phyloP scores from a whole-genome alignment of 2,888 invertebrate species.

The Drosophila siamana region DNA sequence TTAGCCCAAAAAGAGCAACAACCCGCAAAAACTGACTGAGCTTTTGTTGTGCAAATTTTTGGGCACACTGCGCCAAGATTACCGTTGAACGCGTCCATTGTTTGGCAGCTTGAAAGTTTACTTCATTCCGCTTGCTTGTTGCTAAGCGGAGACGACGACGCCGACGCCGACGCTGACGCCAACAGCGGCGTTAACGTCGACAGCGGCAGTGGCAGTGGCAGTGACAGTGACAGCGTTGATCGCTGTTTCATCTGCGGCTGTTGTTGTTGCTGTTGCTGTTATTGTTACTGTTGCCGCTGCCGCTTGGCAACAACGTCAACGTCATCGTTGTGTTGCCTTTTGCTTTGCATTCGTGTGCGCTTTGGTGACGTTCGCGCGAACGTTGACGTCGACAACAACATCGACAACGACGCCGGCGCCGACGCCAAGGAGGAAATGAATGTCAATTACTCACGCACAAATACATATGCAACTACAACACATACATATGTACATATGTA shows the following conservation, averaged over 20 bases:
- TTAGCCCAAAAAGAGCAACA: background rate
- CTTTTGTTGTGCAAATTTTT: slow-evolving; percentile 8
- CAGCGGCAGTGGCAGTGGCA: slow-evolving; percentile 17
- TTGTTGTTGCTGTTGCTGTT: slow-evolving; percentile 7
- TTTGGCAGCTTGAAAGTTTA: slow-evolving; percentile 17
- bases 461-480: slow-evolving; percentile 28
- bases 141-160: slow-evolving; percentile 30
- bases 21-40: background rate
- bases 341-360: slow-evolving; percentile 14
- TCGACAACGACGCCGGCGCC: slow-evolving; percentile 20
- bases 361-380: slow-evolving; percentile 34
- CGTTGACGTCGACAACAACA: slow-evolving; percentile 15
- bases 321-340: slow-evolving; percentile 24
- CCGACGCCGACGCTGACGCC: background rate
- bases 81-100: slow-evolving; percentile 27
- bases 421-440: slow-evolving; percentile 70
- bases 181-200: slow-evolving; percentile 10
- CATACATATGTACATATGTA: slow-evolving; percentile 17
- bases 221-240: slow-evolving; percentile 27
- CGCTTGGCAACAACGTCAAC: slow-evolving; percentile 53
- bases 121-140: too few relatives aligned
- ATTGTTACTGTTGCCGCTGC: slow-evolving; percentile 30
- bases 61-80: slow-evolving; percentile 9
- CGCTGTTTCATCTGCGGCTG: slow-evolving; percentile 31
- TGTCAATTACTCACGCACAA: slow-evolving; percentile 66